Conservation (phyloP, 2,113 vertebrate genomes). For the Ceratotherium simum region DNA sequence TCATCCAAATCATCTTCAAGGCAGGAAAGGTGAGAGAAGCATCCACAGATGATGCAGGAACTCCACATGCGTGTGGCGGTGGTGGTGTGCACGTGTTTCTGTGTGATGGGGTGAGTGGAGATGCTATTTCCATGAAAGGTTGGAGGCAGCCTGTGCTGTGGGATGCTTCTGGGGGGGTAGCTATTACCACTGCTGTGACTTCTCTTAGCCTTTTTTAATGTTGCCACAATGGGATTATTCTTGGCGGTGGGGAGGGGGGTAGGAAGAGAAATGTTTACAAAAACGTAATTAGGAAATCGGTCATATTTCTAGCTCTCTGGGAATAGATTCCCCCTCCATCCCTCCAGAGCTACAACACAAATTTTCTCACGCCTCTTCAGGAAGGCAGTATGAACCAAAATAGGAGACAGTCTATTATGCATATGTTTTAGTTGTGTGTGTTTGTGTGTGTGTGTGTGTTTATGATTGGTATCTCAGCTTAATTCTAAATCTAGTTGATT, state of each 20-base stretch:
- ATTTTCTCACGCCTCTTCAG: not conserved
- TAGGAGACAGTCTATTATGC: not conserved
- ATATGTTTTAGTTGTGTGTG: not conserved
- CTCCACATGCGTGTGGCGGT: not conserved
- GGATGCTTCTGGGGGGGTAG: not conserved
- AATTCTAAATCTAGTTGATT: not conserved
- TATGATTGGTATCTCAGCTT: not conserved
- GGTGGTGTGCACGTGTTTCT: not conserved
- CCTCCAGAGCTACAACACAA: no score
- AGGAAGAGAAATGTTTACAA: not conserved
- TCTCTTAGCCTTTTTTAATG: not conserved
- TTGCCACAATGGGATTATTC: not conserved
- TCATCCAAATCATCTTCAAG: not conserved
- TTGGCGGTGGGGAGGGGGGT: fast-evolving
- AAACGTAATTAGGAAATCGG: not conserved
- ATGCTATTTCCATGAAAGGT: not conserved
- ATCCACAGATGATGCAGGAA: not conserved
- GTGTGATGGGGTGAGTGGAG: not conserved
- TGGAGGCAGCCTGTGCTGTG: not conserved
- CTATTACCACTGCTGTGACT: not conserved
- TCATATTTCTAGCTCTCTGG: not conserved
- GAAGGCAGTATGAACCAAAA: not conserved
- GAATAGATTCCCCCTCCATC: not conserved
- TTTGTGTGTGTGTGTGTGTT: not conserved
- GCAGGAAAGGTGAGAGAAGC: not conserved